Conservation (phyloP, 2,888 invertebrate species). For the Nezara viridula region DNA sequence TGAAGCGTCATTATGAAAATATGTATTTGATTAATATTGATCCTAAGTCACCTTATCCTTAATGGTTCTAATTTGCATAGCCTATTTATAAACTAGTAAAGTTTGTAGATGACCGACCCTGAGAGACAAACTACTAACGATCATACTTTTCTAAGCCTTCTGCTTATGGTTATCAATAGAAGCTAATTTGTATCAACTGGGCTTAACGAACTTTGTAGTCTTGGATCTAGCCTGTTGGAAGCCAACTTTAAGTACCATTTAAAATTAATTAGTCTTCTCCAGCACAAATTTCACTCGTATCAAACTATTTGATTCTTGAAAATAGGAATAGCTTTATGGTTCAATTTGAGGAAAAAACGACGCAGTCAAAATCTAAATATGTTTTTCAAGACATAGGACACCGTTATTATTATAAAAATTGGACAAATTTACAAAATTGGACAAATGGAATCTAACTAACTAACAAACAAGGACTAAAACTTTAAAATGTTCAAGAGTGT, state of each 20-base stretch:
- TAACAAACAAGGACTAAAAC: too few species aligned
- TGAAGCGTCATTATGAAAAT: not conserved
- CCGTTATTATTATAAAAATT: too few species aligned
- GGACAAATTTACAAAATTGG: too few species aligned
- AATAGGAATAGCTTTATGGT: too few species aligned
- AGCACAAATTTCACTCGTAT: not conserved
- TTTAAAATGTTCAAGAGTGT: too few species aligned
- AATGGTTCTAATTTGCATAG: constrained; percentile 1
- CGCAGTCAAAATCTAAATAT: too few species aligned
- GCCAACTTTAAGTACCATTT: not conserved
- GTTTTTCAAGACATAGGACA: too few species aligned
- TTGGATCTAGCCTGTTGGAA: not conserved
- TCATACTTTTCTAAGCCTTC: not conserved
- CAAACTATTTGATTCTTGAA: too few species aligned
- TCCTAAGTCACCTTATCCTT: not conserved
- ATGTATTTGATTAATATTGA: not conserved
- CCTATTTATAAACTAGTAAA: constrained; percentile 6
- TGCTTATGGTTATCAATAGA: not conserved
- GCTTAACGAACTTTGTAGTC: not conserved
- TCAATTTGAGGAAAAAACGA: too few species aligned
- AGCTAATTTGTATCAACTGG: not conserved
- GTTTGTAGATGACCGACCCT: not conserved
- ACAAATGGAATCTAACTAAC: too few species aligned
- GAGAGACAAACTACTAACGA: not conserved
- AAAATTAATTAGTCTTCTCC: not conserved